Base-by-base conservation (phyloP, 2,113 vertebrate genomes). In the Paralichthys olivaceus region DNA sequence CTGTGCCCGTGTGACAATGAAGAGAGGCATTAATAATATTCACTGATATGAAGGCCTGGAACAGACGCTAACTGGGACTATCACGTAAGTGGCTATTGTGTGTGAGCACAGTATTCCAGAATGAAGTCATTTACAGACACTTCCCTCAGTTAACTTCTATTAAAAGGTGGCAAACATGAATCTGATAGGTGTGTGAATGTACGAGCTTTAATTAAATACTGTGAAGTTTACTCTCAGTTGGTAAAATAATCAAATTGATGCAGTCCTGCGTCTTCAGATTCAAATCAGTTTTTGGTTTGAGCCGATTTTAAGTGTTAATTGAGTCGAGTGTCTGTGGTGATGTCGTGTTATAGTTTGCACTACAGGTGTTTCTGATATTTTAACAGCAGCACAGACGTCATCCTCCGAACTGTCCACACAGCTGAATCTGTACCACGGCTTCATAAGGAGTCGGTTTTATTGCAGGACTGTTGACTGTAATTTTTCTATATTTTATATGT, bases 21-120 rank as follows among this genome's bases (percentile, higher is more conserved):
- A 58, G 66, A 19, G 28, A 23, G 13, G 23, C 1, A 34, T 71
- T 28, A 25, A 58, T 61, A 54, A 64, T 55, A 26, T 69, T 59
- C 15, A 34, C 45, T 54, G 40, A 34, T 32, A 45, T 57, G 6
- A 70, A 58, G 1, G 3, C 12, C 15, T 12, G 13, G 29, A 70
- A 55, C 22, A 62, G 47, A 55, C 47, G 29, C 13, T 34, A 26
- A 32, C 19, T 22, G 37, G 8, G 37, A 23, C 40, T 75, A n/a
- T 37, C 12, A 28, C 55, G 11, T 19, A 68, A 61, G 23, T 63
- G 59, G 7, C 17, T 17, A 25, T 0, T 59, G 9, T 61, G 12
- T 57, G 37, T 34, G 26, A 47, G 26, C 17, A 19, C 11, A 49
- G 34, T 40, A 14, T 69, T 22, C n/a, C 49, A 66, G 17, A 22